These are phyloP conservation scores for Papilio polyxenes DNA, from an alignment of 1,140 invertebrate genomes.

Conservation along the genomic window DNA sequence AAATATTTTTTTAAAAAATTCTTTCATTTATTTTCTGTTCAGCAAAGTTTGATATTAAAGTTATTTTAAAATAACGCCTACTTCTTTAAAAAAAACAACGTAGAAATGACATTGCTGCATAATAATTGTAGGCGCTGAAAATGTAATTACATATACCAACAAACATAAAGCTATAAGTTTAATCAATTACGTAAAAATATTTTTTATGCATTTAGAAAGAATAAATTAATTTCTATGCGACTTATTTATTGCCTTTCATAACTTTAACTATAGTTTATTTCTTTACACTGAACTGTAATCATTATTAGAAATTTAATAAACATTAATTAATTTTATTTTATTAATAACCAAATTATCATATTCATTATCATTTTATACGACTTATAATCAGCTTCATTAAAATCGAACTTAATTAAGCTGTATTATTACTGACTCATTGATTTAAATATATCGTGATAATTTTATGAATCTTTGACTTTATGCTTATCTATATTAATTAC, in stretches of 20 bases:
- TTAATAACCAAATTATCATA: background rate
- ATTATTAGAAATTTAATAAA: background rate
- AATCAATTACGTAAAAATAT: background rate
- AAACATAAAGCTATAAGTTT: too few species aligned
- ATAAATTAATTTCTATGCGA: background rate
- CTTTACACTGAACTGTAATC: background rate
- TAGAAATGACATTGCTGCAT: background rate
- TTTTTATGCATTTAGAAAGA: background rate
- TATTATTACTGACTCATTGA: conserved; percentile 4
- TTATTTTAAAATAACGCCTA: background rate
- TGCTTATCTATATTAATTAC: background rate
- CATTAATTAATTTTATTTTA: background rate
- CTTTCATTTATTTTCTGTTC: background rate
- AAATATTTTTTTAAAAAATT: background rate
- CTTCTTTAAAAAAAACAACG: background rate
- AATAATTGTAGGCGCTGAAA: background rate
- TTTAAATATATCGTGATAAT: background rate
- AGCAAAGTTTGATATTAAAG: too few species aligned
- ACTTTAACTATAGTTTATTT: too few species aligned
- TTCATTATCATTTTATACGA: conserved; percentile 9
- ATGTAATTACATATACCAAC: too few species aligned
- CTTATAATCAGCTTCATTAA: conserved; percentile 16
- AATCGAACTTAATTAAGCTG: conserved; percentile 17
- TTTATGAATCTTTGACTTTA: background rate
- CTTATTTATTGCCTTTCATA: too few species aligned